phyloP scores from a whole-genome alignment of 2,888 invertebrate genomes.

The Hyles lineata region DNA sequence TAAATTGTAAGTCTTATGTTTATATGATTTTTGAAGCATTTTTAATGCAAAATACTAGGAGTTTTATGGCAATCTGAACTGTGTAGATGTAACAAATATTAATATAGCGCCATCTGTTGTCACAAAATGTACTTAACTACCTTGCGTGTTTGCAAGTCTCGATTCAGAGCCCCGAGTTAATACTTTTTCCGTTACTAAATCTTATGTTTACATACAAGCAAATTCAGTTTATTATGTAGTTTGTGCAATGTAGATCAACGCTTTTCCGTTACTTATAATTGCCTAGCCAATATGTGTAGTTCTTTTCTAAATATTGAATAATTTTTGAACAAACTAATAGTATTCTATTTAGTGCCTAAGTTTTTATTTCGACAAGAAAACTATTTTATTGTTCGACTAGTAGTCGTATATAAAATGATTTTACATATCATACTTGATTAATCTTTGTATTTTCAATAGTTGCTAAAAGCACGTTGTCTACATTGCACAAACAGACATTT shows the following conservation, averaged over 20 bases:
- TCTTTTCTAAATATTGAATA: too few relatives aligned
- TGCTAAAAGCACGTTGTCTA: not conserved
- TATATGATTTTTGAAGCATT: slow-evolving; percentile 6
- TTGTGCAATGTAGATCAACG: not conserved
- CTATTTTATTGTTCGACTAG: too few relatives aligned
- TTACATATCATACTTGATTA: too few relatives aligned
- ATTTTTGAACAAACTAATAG: too few relatives aligned
- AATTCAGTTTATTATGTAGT: not conserved
- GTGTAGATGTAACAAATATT: too few relatives aligned
- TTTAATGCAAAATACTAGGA: slow-evolving; percentile 1
- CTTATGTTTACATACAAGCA: not conserved
- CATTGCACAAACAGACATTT: not conserved
- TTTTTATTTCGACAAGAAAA: too few relatives aligned
- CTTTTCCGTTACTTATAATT: too few relatives aligned
- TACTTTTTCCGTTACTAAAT: not conserved
- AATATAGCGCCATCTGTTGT: slow-evolving; percentile 1
- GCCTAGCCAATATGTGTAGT: too few relatives aligned
- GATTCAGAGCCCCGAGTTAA: not conserved
- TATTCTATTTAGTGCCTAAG: too few relatives aligned
- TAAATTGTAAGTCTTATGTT: slow-evolving; percentile 8
- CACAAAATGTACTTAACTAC: slow-evolving; percentile 3
- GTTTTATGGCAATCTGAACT: not conserved
- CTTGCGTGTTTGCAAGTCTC: not conserved
- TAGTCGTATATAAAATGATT: too few relatives aligned
- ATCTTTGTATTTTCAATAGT: too few relatives aligned